A percentile compares a stretch with the other conserved stretches of the same genome.
These are phyloP conservation scores for Netelia virgata DNA, from an alignment of 2,888 invertebrate genomes.

Conservation along the genomic window DNA sequence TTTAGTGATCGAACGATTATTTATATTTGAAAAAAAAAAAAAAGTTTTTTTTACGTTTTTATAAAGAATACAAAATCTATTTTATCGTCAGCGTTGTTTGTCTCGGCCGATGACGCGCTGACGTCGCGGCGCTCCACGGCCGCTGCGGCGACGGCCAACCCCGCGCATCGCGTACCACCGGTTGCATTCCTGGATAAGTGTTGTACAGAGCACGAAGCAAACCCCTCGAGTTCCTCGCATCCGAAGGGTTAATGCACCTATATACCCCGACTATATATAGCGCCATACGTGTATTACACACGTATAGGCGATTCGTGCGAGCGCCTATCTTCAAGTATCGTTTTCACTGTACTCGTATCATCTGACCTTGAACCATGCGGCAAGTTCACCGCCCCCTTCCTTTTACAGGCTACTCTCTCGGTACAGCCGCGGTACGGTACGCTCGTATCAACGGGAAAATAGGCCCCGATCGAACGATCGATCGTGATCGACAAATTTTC, in stretches of 20 bases:
- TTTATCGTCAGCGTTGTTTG: constrained; percentile 39
- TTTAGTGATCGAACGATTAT: not conserved
- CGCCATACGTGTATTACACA: constrained; percentile 2
- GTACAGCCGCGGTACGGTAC: not conserved
- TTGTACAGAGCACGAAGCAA: constrained; percentile 60
- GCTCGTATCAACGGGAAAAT: not conserved
- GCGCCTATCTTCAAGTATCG: constrained; percentile 70
- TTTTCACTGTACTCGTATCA: constrained; percentile 70
- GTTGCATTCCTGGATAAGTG: constrained; percentile 74
- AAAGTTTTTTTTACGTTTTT: constrained; percentile 8
- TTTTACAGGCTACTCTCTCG: not conserved
- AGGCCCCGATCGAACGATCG: not conserved
- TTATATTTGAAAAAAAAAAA: not conserved
- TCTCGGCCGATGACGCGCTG: constrained; percentile 37
- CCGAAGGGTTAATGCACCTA: constrained; percentile 72
- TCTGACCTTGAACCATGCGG: constrained; percentile 69
- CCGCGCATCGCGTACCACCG: constrained; percentile 61
- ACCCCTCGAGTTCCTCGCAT: constrained; percentile 56
- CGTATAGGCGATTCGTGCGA: constrained; percentile 23
- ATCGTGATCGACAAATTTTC: not conserved
- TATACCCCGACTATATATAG: constrained; percentile 55
- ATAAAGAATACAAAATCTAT: constrained; percentile 8
- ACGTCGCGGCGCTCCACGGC: constrained; percentile 32
- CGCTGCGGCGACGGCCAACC: constrained; percentile 8
- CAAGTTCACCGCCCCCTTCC: constrained; percentile 51